Percentiles rank a stretch among this genome's conserved stretches.
Conservation (phyloP, 2,888 invertebrate genomes). For the Scotopteryx bipunctaria region DNA sequence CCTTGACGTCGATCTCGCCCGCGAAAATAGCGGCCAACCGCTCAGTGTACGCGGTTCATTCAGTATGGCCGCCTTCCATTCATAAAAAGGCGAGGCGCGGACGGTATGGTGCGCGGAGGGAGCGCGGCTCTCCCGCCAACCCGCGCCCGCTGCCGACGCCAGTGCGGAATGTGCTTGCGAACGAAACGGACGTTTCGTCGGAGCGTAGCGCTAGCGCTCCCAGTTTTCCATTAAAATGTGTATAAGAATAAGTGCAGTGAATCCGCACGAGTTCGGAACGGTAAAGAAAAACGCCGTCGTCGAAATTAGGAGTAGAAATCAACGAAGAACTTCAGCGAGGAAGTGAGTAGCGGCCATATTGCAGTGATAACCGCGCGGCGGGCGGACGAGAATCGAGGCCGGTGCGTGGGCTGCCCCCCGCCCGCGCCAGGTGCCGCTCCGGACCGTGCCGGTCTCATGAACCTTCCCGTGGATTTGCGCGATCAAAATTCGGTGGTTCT, state of each 20-base stretch:
- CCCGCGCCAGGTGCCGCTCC: slow-evolving; percentile 83
- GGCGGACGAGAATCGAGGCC: slow-evolving; percentile 84
- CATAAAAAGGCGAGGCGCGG: slow-evolving; percentile 86
- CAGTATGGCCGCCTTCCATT: slow-evolving; percentile 89
- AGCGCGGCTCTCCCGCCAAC: slow-evolving; percentile 76
- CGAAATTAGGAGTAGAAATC: slow-evolving; percentile 83
- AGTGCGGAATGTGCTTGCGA: slow-evolving; percentile 83
- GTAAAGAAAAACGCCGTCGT: slow-evolving; percentile 80
- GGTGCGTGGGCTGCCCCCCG: slow-evolving; percentile 84
- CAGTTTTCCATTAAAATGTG: slow-evolving; percentile 84
- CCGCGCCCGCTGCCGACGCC: slow-evolving; percentile 80
- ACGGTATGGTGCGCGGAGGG: slow-evolving; percentile 77
- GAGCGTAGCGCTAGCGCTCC: slow-evolving; percentile 83
- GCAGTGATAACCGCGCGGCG: slow-evolving; percentile 84
- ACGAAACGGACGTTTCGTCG: slow-evolving; percentile 84
- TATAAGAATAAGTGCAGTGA: slow-evolving; percentile 84
- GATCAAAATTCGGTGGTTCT: slow-evolving; percentile 79
- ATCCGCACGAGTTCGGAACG: slow-evolving; percentile 83
- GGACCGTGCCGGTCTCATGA: slow-evolving; percentile 85
- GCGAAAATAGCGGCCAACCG: slow-evolving; percentile 83
- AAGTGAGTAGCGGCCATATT: slow-evolving; percentile 84
- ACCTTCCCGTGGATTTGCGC: slow-evolving; percentile 84
- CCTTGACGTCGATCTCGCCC: slow-evolving; percentile 73
- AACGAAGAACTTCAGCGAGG: slow-evolving; percentile 84
- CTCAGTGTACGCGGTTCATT: slow-evolving; percentile 86